Percentiles rank a stretch among this genome's conserved stretches.
These are phyloP conservation scores for Agrotis puta DNA, from an alignment of 2,888 invertebrate genomes.

Conservation along the genomic window DNA sequence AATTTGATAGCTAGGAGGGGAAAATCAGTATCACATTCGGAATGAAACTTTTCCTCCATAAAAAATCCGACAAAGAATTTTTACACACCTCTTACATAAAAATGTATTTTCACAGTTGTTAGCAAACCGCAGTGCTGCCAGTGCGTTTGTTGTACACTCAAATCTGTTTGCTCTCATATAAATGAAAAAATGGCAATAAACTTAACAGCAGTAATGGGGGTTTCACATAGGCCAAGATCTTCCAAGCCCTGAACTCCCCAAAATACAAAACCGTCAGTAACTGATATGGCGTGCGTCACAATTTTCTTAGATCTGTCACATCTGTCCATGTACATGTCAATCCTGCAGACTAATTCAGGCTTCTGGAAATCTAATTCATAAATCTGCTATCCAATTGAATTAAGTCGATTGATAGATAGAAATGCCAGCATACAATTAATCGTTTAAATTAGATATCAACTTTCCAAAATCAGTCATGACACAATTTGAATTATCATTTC, in stretches of 20 bases:
- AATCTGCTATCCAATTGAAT: neutral
- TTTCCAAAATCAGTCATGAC: neutral
- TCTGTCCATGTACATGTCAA: neutral
- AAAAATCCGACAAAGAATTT: neutral
- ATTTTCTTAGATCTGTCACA: neutral
- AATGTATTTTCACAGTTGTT: slow-evolving; percentile 37
- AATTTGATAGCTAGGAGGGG: neutral
- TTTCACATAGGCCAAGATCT: neutral
- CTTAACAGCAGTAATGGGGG: neutral
- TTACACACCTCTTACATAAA: slow-evolving; percentile 18
- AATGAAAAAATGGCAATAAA: slow-evolving; percentile 48
- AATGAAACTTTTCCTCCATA: slow-evolving; percentile 9
- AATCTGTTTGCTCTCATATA: slow-evolving; percentile 42
- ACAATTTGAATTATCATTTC: neutral
- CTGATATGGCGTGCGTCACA: neutral
- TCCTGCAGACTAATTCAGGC: neutral
- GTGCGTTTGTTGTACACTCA: slow-evolving; percentile 4
- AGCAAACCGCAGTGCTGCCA: slow-evolving; percentile 36
- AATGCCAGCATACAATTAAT: slow-evolving; percentile 3
- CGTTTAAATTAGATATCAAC: neutral
- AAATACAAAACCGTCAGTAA: neutral
- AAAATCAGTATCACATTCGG: neutral
- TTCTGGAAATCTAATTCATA: slow-evolving; percentile 5
- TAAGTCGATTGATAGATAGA: slow-evolving; percentile 15
- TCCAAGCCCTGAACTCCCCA: neutral